Evolutionary conservation across 2,888 invertebrate genomes (phyloP).

Genomic region (Hydrotaea diabolus): DNA sequence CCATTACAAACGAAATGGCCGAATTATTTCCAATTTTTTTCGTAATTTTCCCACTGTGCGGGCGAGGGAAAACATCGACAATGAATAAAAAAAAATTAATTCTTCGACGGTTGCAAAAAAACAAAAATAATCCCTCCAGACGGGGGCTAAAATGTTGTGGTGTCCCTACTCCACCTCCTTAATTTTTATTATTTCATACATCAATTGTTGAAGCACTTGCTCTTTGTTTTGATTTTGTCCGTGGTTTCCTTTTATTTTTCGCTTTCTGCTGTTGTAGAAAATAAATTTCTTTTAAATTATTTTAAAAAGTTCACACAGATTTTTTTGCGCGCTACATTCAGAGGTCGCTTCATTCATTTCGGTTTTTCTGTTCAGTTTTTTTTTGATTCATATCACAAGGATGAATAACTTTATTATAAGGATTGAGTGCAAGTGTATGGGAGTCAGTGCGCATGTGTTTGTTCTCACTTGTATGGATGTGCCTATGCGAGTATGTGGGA

Average conservation of each 20-base stretch:
- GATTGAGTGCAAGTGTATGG: too few relatives aligned
- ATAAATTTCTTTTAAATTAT: slow-evolving; percentile 53
- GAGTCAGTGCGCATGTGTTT: too few relatives aligned
- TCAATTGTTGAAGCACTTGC: slow-evolving; percentile 64
- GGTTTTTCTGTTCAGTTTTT: slow-evolving; percentile 7
- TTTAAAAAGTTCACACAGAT: slow-evolving; percentile 63
- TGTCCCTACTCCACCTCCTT: not conserved
- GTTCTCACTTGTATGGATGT: too few relatives aligned
- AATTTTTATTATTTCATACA: slow-evolving; percentile 61
- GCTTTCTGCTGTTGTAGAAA: slow-evolving; percentile 24
- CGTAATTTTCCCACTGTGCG: too few relatives aligned
- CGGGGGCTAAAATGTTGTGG: not conserved
- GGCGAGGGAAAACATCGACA: too few relatives aligned
- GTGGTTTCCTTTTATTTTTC: not conserved
- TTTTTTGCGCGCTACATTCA: slow-evolving; percentile 9
- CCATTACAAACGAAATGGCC: too few relatives aligned
- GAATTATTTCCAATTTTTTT: too few relatives aligned
- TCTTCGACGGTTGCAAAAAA: too few relatives aligned
- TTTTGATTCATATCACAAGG: slow-evolving; percentile 27
- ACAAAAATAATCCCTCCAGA: too few relatives aligned
- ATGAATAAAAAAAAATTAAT: too few relatives aligned
- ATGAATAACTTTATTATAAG: slow-evolving; percentile 10
- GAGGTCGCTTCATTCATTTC: too few relatives aligned
- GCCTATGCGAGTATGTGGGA: slow-evolving; percentile 53
- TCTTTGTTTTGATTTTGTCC: slow-evolving; percentile 7